A percentile compares a stretch with the other conserved stretches of the same genome.
phyloP scores from a whole-genome alignment of 1,140 invertebrate genomes.

The Mesaphorura yosii region DNA sequence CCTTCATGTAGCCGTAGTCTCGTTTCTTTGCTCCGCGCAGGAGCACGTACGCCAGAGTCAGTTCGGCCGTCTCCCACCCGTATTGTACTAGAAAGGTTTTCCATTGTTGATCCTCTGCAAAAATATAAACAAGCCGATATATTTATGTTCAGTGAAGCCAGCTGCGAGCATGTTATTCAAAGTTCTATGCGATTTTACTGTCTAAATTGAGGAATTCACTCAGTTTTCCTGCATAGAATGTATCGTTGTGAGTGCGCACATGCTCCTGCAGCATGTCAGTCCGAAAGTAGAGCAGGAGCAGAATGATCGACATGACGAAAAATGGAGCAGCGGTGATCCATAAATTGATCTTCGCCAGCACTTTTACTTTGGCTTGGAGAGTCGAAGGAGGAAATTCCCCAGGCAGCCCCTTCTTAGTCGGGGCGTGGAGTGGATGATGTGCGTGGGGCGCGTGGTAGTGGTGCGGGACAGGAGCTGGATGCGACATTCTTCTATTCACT shows the following conservation, averaged over 20 bases:
- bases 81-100: not conserved
- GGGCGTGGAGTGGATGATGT: conserved; percentile 1
- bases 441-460: too few species aligned
- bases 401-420: not conserved
- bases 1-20: conserved; percentile 12
- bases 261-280: not conserved
- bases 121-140: not conserved
- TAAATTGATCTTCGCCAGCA: conserved; percentile 7
- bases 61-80: conserved; percentile 1
- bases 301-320: not conserved
- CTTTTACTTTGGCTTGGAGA: conserved; percentile 3
- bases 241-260: conserved; percentile 4
- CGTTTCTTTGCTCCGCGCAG: not conserved
- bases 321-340: not conserved
- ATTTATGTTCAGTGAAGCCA: not conserved
- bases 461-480: too few species aligned
- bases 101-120: conserved; percentile 4
- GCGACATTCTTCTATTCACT: too few species aligned
- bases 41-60: conserved; percentile 3
- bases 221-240: not conserved
- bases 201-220: not conserved
- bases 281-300: conserved; percentile 1
- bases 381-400: conserved; percentile 4
- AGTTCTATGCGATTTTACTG: not conserved
- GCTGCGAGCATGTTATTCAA: not conserved